phyloP scores from a whole-genome alignment of 1,140 invertebrate genomes.

The Drosophila arizonae region DNA sequence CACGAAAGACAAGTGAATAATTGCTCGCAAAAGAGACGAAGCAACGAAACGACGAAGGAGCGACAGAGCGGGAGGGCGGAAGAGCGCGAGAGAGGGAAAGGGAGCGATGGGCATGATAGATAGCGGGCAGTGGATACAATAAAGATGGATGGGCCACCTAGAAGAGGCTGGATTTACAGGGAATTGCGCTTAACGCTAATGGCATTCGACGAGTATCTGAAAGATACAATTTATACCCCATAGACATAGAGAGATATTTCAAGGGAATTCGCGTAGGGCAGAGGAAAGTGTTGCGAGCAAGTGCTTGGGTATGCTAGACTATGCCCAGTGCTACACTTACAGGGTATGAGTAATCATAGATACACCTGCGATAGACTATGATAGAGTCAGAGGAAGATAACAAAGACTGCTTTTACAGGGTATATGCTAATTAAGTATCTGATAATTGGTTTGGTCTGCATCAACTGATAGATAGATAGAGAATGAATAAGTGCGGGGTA shows the following conservation, averaged over 20 bases:
- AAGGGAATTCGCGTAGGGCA: too few species aligned
- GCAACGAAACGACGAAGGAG: not conserved
- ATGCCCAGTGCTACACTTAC: too few species aligned
- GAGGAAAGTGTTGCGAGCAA: too few species aligned
- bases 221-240: not conserved
- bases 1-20: constrained; percentile 4
- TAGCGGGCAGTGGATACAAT: constrained; percentile 1
- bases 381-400: too few species aligned
- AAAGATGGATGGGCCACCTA: not conserved
- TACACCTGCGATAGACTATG: too few species aligned
- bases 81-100: not conserved
- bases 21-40: not conserved
- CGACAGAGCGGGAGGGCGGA: not conserved
- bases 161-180: not conserved
- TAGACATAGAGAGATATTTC: not conserved
- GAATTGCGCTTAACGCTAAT: constrained; percentile 14
- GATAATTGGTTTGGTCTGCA: too few species aligned
- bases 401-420: too few species aligned
- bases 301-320: too few species aligned
- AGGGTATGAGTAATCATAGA: too few species aligned
- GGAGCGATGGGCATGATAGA: not conserved
- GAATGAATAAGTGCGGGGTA: too few species aligned
- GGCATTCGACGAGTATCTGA: constrained; percentile 1
- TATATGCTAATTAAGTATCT: too few species aligned
- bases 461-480: too few species aligned